A percentile compares a stretch with the other conserved stretches of the same genome.
Conservation (phyloP, 2,888 invertebrate genomes). For the Homarus gammarus region DNA sequence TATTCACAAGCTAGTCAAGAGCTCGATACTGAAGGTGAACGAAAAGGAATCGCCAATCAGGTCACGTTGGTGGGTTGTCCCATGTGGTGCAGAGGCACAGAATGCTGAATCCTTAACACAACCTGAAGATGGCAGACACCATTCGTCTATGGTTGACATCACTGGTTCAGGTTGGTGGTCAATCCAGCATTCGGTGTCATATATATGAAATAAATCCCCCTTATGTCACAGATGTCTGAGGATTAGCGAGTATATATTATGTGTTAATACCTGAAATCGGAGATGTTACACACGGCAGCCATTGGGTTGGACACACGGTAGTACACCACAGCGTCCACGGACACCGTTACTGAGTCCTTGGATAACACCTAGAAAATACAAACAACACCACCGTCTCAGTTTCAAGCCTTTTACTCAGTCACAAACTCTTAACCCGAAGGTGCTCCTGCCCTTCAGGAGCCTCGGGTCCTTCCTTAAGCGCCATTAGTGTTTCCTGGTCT, state of each 20-base stretch:
- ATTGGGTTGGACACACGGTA: slow-evolving; percentile 81
- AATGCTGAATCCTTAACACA: neutral
- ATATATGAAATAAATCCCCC: slow-evolving; percentile 8
- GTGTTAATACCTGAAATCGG: slow-evolving; percentile 79
- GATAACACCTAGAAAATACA: slow-evolving; percentile 76
- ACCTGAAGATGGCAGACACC: neutral
- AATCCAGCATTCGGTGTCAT: slow-evolving; percentile 18
- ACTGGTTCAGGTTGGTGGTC: neutral
- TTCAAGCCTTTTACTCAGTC: slow-evolving; percentile 15
- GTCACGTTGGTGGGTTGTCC: neutral
- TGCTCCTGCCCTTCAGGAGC: neutral
- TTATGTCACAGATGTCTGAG: slow-evolving; percentile 51
- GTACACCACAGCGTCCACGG: slow-evolving; percentile 78
- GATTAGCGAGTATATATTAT: slow-evolving; percentile 48
- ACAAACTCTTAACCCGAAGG: neutral
- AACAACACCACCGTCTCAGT: slow-evolving; percentile 74
- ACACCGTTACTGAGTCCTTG: slow-evolving; percentile 78
- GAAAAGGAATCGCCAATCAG: neutral
- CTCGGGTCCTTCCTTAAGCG: neutral
- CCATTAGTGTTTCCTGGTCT: no score
- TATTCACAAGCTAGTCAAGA: neutral
- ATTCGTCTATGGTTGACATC: neutral
- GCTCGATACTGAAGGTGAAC: neutral
- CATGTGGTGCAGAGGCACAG: neutral
- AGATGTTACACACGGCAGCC: slow-evolving; percentile 82